phyloP scores from a whole-genome alignment of 2,113 vertebrate species.

The Mormyrus lacerda region DNA sequence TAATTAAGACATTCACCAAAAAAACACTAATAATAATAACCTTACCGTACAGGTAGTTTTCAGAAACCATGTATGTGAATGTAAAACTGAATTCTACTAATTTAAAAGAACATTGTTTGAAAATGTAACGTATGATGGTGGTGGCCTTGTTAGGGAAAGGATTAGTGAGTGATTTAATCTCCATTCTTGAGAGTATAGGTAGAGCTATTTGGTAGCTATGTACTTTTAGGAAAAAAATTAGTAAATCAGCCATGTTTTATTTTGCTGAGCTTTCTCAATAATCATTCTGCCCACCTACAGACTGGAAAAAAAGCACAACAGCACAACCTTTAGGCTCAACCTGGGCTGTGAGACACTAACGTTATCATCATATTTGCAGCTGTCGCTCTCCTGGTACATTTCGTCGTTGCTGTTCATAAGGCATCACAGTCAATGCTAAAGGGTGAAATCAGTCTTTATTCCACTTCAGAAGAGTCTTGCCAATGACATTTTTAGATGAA shows the following conservation, averaged over 20 bases:
- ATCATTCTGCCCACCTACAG: neutral
- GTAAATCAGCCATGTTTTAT: neutral
- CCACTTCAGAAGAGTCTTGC: neutral
- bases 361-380: neutral
- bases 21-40: neutral
- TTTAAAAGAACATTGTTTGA: neutral
- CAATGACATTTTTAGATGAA: neutral
- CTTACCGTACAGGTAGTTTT: neutral
- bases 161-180: neutral
- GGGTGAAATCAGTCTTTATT: neutral
- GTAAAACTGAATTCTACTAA: neutral
- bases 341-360: neutral
- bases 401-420: neutral
- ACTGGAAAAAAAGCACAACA: neutral
- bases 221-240: neutral
- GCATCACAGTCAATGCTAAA: neutral
- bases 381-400: neutral
- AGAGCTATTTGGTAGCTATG: neutral
- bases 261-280: neutral
- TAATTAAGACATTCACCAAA: neutral
- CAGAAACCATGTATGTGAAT: neutral
- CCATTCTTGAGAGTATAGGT: neutral
- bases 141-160: neutral
- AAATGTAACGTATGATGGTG: neutral
- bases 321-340: neutral